A percentile compares a stretch with the other conserved stretches of the same genome.
Conservation (phyloP, 2,888 invertebrate genomes). For the Litoditis marina region DNA sequence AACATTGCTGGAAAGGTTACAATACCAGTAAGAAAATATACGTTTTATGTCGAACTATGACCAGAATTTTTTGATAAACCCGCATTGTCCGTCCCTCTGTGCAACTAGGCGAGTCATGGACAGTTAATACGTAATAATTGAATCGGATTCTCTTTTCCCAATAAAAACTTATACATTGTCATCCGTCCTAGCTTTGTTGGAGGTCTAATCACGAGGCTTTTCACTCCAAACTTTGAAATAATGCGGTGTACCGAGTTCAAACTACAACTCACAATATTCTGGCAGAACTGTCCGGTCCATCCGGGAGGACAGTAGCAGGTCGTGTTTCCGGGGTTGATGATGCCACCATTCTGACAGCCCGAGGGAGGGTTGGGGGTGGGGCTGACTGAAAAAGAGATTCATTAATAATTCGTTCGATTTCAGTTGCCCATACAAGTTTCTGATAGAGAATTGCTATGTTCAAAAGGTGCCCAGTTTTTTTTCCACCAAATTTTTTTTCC, state of each 20-base stretch:
- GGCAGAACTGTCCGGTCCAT: constrained; percentile 44
- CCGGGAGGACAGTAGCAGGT: constrained; percentile 48
- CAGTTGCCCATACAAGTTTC: background rate
- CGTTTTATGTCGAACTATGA: no score
- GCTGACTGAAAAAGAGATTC: constrained; percentile 21
- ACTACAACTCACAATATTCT: constrained; percentile 24
- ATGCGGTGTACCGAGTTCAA: background rate
- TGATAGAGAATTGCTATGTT: background rate
- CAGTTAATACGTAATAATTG: no score
- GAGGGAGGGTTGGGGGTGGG: constrained; percentile 41
- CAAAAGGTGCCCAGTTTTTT: background rate
- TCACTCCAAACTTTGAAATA: no score
- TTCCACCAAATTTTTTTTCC: no score
- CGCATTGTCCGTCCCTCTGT: no score
- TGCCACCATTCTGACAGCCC: constrained; percentile 50
- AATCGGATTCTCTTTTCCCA: no score
- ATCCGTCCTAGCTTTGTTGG: no score
- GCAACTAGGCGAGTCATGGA: no score
- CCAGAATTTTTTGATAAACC: no score
- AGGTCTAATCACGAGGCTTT: no score
- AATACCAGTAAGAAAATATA: background rate
- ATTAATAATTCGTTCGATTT: background rate
- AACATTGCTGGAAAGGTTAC: constrained; percentile 24
- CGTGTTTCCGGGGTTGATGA: constrained; percentile 37
- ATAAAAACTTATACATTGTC: no score